Conservation (phyloP, 2,888 invertebrate genomes). For the Coenonympha arcania region DNA sequence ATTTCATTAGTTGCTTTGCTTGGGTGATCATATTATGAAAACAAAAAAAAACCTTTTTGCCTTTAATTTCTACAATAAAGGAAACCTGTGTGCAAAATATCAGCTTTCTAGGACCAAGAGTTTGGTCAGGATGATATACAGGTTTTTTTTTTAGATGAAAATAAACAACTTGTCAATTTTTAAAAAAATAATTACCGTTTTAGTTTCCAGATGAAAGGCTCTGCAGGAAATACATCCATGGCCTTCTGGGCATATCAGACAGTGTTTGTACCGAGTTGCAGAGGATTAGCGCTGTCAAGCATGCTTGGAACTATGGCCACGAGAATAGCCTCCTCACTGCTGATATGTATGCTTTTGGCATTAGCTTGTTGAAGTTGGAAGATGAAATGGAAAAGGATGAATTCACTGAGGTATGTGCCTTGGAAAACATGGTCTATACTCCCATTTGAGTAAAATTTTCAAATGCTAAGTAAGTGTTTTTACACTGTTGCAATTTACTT, state of each 20-base stretch:
- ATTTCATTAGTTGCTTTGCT: not conserved
- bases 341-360: constrained; percentile 62
- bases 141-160: too few species aligned
- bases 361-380: constrained; percentile 53
- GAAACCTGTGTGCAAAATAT: too few species aligned
- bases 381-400: constrained; percentile 44
- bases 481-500: too few species aligned
- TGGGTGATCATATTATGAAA: too few species aligned
- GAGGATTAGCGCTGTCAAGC: constrained; percentile 53
- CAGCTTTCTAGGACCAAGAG: too few species aligned
- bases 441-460: not conserved
- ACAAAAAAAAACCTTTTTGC: too few species aligned
- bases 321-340: constrained; percentile 51
- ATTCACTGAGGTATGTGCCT: constrained; percentile 45
- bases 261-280: constrained; percentile 44
- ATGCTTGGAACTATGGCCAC: constrained; percentile 58
- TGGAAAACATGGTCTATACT: not conserved
- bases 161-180: too few species aligned
- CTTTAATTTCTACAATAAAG: too few species aligned
- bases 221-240: constrained; percentile 60
- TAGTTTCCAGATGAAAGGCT: constrained; percentile 60
- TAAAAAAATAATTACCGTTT: too few species aligned
- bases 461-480: too few species aligned
- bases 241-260: constrained; percentile 44
- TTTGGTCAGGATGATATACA: too few species aligned